Conservation (phyloP, 2,113 vertebrate species). For the Melanotaenia duboulayi region DNA sequence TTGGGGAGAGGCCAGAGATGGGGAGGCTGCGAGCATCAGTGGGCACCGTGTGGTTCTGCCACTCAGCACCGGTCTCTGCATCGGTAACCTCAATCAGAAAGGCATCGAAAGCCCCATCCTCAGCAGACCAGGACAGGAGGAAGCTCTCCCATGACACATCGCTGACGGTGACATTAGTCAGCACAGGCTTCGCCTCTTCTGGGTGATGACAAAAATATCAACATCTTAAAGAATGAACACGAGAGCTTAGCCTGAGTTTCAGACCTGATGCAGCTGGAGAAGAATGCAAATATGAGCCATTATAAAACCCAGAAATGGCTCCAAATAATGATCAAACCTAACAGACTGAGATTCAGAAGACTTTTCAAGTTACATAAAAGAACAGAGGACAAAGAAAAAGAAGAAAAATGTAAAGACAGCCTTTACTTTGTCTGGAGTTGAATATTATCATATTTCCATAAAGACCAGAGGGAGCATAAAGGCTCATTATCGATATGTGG, state of each 20-base stretch:
- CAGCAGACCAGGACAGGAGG: constrained; percentile 90
- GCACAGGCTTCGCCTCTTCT: constrained; percentile 88
- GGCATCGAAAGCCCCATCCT: constrained; percentile 83
- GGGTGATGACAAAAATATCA: constrained; percentile 82
- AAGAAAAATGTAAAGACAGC: constrained; percentile 12
- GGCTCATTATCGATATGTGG: constrained; percentile 44
- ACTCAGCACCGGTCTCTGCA: constrained; percentile 68
- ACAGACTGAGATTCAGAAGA: not conserved
- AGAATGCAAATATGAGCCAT: not conserved
- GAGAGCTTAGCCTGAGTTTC: constrained; percentile 3
- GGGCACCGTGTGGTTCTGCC: constrained; percentile 82
- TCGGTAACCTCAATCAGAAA: constrained; percentile 92
- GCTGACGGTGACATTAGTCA: constrained; percentile 85
- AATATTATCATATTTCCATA: constrained; percentile 64
- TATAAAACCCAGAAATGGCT: too few relatives aligned
- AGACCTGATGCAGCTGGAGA: not conserved
- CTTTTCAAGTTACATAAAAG: too few relatives aligned
- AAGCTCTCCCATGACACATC: constrained; percentile 90
- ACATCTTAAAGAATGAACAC: constrained; percentile 33
- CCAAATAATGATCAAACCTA: constrained; percentile 8
- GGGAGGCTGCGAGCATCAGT: constrained; percentile 78
- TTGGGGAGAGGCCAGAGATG: constrained; percentile 85
- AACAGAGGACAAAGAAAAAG: not conserved
- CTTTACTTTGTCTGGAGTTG: constrained; percentile 31
- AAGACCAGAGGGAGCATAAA: constrained; percentile 56